phyloP scores from a whole-genome alignment of 2,888 invertebrate species.

The Dusona sp. region DNA sequence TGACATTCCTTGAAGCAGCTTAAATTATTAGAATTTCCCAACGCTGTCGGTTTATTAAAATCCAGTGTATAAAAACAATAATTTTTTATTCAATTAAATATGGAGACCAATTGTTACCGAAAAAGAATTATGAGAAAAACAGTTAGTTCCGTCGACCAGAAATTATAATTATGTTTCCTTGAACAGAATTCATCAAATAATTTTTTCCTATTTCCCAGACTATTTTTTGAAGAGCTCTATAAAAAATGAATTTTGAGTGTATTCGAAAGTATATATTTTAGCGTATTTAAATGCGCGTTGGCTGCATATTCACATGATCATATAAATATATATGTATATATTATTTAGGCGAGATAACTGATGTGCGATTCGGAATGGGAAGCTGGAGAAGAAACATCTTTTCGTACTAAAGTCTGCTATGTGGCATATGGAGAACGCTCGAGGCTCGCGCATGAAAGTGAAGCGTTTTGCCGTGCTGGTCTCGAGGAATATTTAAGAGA shows the following conservation, averaged over 20 bases:
- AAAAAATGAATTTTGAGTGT: not conserved
- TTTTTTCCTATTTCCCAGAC: not conserved
- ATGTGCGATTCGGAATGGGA: not conserved
- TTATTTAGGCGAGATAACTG: slow-evolving; percentile 7
- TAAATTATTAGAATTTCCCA: no score
- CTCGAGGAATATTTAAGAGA: slow-evolving; percentile 77
- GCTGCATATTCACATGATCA: not conserved
- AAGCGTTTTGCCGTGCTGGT: slow-evolving; percentile 72
- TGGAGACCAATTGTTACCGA: no score
- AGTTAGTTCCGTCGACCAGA: no score
- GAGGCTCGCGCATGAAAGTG: slow-evolving; percentile 76
- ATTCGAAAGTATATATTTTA: not conserved
- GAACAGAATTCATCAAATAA: not conserved
- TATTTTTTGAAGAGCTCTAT: not conserved
- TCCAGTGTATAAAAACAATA: no score
- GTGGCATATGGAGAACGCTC: slow-evolving; percentile 10
- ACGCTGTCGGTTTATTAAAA: no score
- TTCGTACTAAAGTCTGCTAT: not conserved
- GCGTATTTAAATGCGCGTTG: not conserved
- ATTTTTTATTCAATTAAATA: no score
- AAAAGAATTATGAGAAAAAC: no score
- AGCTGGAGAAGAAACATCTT: slow-evolving; percentile 20
- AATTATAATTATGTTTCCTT: no score
- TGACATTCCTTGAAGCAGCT: no score
- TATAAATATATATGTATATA: not conserved